Evolutionary conservation across 1,140 invertebrate species (phyloP).

Genomic region (Vanessa tameamea): DNA sequence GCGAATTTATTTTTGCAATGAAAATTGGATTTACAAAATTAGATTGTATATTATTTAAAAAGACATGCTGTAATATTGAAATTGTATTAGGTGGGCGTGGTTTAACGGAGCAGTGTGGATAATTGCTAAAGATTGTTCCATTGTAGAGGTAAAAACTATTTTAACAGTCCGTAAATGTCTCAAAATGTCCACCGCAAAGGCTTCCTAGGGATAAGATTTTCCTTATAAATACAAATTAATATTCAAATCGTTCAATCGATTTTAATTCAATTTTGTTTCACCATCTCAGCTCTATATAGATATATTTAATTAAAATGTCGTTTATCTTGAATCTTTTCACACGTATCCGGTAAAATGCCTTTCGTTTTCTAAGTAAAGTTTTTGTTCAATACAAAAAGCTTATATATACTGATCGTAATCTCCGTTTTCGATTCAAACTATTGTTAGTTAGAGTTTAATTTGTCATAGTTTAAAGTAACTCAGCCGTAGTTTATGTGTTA

Average conservation of each 20-base stretch:
- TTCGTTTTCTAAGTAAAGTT: constrained; percentile 24
- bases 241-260: no score
- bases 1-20: background rate
- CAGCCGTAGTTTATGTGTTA: constrained; percentile 37
- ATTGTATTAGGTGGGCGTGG: background rate
- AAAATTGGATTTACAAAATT: background rate
- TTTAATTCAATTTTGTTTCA: no score
- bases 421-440: constrained; percentile 15
- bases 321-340: constrained; percentile 23
- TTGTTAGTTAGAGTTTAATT: constrained; percentile 43
- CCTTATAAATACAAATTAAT: no score
- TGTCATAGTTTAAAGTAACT: constrained; percentile 46
- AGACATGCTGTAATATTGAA: constrained; percentile 4
- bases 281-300: background rate
- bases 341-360: constrained; percentile 16
- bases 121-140: constrained; percentile 5
- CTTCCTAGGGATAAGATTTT: no score
- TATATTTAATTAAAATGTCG: constrained; percentile 16
- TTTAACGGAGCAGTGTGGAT: constrained; percentile 8
- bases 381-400: constrained; percentile 25
- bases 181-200: no score
- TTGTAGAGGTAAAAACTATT: no score
- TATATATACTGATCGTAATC: constrained; percentile 27
- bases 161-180: no score
- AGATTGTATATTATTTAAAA: background rate